A percentile compares a stretch with the other conserved stretches of the same genome.
phyloP scores from a whole-genome alignment of 1,140 invertebrate genomes.

The Trypoxylus dichotomus region DNA sequence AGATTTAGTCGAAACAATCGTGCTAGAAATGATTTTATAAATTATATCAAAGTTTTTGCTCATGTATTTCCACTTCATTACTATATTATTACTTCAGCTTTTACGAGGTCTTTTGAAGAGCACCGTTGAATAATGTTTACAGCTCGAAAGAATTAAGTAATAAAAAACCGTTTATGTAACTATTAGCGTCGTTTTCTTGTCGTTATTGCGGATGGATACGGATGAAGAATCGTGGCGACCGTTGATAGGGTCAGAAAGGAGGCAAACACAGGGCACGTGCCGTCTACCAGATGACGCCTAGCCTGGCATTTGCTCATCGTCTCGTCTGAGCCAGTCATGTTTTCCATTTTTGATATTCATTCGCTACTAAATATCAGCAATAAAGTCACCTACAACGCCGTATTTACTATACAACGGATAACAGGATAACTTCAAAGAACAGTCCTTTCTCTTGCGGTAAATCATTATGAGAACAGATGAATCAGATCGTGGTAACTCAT shows the following conservation, averaged over 20 bases:
- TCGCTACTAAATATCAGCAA: slow-evolving; percentile 8
- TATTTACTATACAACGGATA: background rate
- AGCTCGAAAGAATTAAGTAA: background rate
- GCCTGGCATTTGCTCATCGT: slow-evolving; percentile 32
- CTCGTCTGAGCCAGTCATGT: slow-evolving; percentile 29
- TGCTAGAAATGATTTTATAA: too few relatives aligned
- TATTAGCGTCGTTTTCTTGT: slow-evolving; percentile 8
- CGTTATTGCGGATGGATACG: slow-evolving; percentile 17
- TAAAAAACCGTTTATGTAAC: slow-evolving; percentile 15
- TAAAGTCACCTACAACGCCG: background rate
- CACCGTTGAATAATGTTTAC: too few relatives aligned
- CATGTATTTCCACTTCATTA: too few relatives aligned
- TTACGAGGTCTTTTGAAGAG: too few relatives aligned
- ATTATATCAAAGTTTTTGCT: too few relatives aligned
- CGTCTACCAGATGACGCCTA: slow-evolving; percentile 33
- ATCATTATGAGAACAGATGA: background rate
- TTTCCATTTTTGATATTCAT: slow-evolving; percentile 16
- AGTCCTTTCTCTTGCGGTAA: slow-evolving; percentile 1
- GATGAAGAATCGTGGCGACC: slow-evolving; percentile 34
- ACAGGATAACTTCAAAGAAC: background rate
- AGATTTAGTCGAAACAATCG: too few relatives aligned
- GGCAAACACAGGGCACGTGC: slow-evolving; percentile 28
- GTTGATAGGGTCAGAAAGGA: slow-evolving; percentile 22
- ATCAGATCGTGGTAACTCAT: background rate
- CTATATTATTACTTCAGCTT: too few relatives aligned